Conservation (phyloP, 92 coral and sea anemone species). For the Diadumene lineata region DNA sequence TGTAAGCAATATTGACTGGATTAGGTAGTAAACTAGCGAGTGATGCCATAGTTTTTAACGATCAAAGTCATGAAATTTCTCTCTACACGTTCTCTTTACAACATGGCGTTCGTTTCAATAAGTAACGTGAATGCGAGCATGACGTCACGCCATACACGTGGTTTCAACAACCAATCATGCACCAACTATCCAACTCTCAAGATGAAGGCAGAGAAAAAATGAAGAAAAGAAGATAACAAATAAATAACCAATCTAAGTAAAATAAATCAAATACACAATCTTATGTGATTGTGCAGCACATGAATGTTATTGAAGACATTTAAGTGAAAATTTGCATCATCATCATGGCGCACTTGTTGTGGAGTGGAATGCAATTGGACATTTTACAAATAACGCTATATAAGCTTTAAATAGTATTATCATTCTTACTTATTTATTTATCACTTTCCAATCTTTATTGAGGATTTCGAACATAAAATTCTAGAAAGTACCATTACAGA, state of each 20-base stretch:
- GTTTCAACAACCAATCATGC: constrained; percentile 14
- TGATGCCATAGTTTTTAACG: constrained; percentile 26
- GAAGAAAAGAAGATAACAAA: too few species aligned
- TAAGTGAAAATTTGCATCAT: not conserved
- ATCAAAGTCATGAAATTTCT: not conserved
- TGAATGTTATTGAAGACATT: not conserved
- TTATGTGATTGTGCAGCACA: too few species aligned
- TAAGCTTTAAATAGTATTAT: too few species aligned
- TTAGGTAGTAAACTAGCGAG: constrained; percentile 85
- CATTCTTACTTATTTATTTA: too few species aligned
- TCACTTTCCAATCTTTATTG: too few species aligned
- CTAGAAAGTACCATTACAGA: too few species aligned
- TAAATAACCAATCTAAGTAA: too few species aligned
- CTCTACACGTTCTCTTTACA: constrained; percentile 3
- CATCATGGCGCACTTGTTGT: not conserved
- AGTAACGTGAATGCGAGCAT: constrained; percentile 1
- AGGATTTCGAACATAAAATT: too few species aligned
- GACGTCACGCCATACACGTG: constrained; percentile 29
- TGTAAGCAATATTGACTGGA: constrained; percentile 83
- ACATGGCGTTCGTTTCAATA: constrained; percentile 28
- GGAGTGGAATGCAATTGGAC: not conserved
- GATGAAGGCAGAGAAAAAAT: too few species aligned
- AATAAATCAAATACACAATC: too few species aligned
- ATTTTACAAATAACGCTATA: too few species aligned
- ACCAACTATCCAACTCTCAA: too few species aligned